Evolutionary conservation across 2,113 vertebrate species (phyloP).

Genomic region (Cariama cristata): DNA sequence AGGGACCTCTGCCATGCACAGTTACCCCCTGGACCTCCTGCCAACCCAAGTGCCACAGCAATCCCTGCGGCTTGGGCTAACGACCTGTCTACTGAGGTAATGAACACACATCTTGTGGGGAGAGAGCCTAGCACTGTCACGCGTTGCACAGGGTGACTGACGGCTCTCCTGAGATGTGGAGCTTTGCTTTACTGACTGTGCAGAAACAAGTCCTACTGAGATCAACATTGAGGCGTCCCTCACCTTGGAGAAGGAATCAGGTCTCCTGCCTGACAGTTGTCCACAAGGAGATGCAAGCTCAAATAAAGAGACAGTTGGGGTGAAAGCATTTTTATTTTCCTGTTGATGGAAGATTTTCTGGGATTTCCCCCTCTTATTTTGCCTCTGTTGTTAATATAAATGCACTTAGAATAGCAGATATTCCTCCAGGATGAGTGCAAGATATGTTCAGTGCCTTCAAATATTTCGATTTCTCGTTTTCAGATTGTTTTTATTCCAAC

Average conservation of each 20-base stretch:
- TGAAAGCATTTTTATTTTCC: neutral
- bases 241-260: neutral
- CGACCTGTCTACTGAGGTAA: too few relatives aligned
- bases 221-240: neutral
- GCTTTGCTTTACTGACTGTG: neutral
- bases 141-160: accelerated
- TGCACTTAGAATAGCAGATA: neutral
- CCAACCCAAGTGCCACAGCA: neutral
- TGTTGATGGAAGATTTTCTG: neutral
- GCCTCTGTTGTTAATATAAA: neutral
- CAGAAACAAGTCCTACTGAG: neutral
- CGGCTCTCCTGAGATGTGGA: accelerated
- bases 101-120: neutral
- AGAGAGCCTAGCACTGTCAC: too few relatives aligned
- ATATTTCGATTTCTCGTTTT: neutral
- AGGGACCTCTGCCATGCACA: neutral
- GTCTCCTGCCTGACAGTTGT: neutral
- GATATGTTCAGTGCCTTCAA: neutral
- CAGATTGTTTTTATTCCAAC: neutral
- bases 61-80: neutral
- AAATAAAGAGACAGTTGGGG: neutral
- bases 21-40: neutral
- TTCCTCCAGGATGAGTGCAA: neutral
- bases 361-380: neutral
- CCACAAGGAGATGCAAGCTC: neutral